Evolutionary conservation across 37 sponge, comb jelly and placozoan species (phyloP).

Genomic region (Haliclona indistincta): DNA sequence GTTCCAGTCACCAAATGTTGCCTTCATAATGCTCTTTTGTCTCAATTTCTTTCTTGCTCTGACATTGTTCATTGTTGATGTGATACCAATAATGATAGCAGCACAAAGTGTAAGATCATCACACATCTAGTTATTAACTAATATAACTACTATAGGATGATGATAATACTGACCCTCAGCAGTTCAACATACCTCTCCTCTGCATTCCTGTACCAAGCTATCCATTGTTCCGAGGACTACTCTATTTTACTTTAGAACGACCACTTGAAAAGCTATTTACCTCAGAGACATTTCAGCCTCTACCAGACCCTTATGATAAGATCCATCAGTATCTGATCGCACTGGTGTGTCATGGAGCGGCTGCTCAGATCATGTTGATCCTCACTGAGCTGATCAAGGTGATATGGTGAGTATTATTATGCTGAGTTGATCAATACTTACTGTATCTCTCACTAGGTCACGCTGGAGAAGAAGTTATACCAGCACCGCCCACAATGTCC

Average conservation of each 20-base stretch:
- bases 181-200: too few relatives aligned
- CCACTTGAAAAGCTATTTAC: slow-evolving; percentile 3
- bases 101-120: background rate
- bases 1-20: slow-evolving; percentile 81
- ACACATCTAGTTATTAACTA: background rate
- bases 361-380: background rate
- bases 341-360: slow-evolving; percentile 32
- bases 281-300: background rate
- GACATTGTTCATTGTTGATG: slow-evolving; percentile 66
- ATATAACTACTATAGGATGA: background rate
- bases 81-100: slow-evolving; percentile 28
- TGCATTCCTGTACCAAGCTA: slow-evolving; percentile 62
- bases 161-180: too few relatives aligned
- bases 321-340: slow-evolving; percentile 32
- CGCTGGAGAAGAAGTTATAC: too few relatives aligned
- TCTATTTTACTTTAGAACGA: slow-evolving; percentile 58
- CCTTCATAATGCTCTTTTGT: slow-evolving; percentile 80
- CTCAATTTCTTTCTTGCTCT: slow-evolving; percentile 83
- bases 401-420: slow-evolving; percentile 21
- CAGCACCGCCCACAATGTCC: too few relatives aligned
- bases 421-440: background rate
- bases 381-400: background rate
- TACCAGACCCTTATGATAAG: background rate
- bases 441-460: too few relatives aligned
- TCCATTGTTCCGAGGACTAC: slow-evolving; percentile 36